These are phyloP conservation scores for Sebastiscus tertius DNA, from an alignment of 2,797 vertebrate genomes.

Conservation along the genomic window DNA sequence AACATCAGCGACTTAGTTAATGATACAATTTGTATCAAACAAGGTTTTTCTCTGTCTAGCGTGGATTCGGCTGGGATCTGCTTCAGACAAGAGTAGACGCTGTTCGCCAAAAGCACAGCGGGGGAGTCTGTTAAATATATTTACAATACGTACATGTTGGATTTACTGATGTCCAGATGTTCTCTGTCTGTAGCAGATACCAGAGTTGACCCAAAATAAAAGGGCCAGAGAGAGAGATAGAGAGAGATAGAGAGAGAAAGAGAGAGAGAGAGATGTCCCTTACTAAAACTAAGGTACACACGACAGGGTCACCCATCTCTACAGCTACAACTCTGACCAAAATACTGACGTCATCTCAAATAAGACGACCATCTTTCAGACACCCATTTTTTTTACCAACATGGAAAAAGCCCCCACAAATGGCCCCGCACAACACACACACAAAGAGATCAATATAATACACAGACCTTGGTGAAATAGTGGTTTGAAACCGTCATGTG, in stretches of 20 bases:
- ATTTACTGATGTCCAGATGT: neutral
- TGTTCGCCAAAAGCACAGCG: constrained; percentile 25
- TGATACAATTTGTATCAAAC: constrained; percentile 99
- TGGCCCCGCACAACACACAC: neutral
- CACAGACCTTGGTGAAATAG: neutral
- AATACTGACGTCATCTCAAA: constrained; percentile 52
- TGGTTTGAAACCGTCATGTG: neutral
- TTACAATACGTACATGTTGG: constrained; percentile 55
- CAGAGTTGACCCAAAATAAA: constrained; percentile 59
- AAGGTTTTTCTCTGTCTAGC: constrained; percentile 91
- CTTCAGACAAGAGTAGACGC: constrained; percentile 58
- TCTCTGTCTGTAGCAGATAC: constrained; percentile 67
- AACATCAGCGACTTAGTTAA: constrained; percentile 86
- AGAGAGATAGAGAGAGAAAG: constrained; percentile 76
- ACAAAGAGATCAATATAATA: constrained; percentile 1
- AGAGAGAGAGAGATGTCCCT: constrained; percentile 92
- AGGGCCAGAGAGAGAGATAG: constrained; percentile 54
- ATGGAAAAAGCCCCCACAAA: constrained; percentile 15
- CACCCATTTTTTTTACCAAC: constrained; percentile 10
- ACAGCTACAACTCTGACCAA: constrained; percentile 82
- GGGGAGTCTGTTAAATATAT: constrained; percentile 69
- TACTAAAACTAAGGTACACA: constrained; percentile 93
- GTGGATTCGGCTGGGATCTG: constrained; percentile 84
- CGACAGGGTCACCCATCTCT: constrained; percentile 84
- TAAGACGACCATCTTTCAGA: constrained; percentile 40